These are phyloP conservation scores for Drosophila pachea DNA, from an alignment of 1,140 invertebrate genomes.

Conservation along the genomic window DNA sequence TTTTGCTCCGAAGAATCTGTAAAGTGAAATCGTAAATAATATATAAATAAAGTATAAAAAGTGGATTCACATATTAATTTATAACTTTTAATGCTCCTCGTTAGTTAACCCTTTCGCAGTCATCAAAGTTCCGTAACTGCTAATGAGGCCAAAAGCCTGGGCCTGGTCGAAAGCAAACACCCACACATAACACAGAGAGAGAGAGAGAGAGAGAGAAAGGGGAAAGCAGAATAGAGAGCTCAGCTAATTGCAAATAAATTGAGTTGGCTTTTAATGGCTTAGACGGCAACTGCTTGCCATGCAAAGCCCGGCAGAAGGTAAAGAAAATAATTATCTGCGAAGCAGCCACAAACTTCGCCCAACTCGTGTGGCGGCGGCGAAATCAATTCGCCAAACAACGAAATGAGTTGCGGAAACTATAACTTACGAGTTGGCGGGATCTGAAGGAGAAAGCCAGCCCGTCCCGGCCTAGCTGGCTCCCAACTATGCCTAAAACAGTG, in stretches of 20 bases:
- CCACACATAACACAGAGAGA: no score
- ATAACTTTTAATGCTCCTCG: no score
- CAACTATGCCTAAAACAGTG: not conserved
- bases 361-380: constrained; percentile 48
- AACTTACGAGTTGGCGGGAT: constrained; percentile 54
- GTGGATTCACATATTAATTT: no score
- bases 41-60: no score
- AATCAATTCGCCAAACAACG: constrained; percentile 73
- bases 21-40: no score
- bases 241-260: constrained; percentile 76
- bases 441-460: no score
- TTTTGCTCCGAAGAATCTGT: not conserved
- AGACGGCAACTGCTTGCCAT: constrained; percentile 20
- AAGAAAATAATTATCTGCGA: constrained; percentile 68
- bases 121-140: not conserved
- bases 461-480: not conserved
- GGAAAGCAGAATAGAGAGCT: constrained; percentile 24
- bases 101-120: no score
- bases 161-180: not conserved
- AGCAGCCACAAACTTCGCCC: not conserved
- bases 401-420: constrained; percentile 78
- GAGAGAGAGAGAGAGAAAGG: no score
- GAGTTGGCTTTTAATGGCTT: constrained; percentile 57
- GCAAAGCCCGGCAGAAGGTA: constrained; percentile 35
- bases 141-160: constrained; percentile 2